Percentiles rank a stretch among this genome's conserved stretches.
phyloP scores from a whole-genome alignment of 2,888 invertebrate genomes.

The Hyalella azteca region DNA sequence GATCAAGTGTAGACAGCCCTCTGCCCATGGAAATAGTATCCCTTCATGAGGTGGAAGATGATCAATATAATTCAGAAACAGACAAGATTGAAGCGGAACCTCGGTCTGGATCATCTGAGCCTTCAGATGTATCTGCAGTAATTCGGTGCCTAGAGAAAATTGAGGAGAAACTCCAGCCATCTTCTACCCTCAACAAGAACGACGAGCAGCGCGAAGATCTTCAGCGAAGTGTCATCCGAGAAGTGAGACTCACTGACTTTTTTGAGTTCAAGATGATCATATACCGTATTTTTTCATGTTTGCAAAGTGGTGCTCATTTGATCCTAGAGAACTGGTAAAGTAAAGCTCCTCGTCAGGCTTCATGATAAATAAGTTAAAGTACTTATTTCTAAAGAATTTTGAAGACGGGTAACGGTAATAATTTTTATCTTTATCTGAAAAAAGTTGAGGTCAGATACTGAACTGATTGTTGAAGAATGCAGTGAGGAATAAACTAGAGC shows the following conservation, averaged over 20 bases:
- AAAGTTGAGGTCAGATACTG: no score
- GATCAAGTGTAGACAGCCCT: neutral
- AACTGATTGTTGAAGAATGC: no score
- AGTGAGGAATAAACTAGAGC: no score
- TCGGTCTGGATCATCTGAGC: neutral
- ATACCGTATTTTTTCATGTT: no score
- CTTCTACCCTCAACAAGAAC: conserved; percentile 25
- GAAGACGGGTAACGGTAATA: no score
- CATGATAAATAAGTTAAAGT: no score
- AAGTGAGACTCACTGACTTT: neutral
- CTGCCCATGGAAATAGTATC: neutral
- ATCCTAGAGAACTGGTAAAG: no score
- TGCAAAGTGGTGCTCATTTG: no score
- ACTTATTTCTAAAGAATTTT: no score
- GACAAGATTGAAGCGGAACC: neutral
- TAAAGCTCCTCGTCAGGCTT: no score
- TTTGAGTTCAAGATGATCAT: neutral
- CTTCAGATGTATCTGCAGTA: conserved; percentile 41
- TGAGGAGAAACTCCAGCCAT: conserved; percentile 41
- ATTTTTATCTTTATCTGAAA: no score
- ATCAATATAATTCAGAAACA: neutral
- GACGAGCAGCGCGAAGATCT: conserved; percentile 37
- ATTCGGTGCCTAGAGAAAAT: conserved; percentile 47
- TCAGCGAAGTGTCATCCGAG: conserved; percentile 35
- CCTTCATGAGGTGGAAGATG: neutral